Evolutionary conservation across 2,113 vertebrate species (phyloP), one percentile per base, ranked within the genome.

Genomic region (Craseonycteris thonglongyai): DNA sequence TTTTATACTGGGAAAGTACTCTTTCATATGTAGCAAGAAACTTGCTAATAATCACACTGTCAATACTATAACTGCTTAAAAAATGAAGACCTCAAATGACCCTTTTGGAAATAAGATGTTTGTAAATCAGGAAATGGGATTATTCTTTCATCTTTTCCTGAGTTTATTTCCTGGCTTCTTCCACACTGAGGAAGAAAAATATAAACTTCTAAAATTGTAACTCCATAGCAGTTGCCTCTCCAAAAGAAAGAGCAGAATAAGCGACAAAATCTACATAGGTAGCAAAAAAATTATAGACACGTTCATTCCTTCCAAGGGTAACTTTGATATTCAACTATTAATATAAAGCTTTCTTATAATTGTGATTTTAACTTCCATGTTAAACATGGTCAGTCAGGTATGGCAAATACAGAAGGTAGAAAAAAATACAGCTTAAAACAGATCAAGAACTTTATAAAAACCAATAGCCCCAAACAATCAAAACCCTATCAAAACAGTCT

Each of bases 341-440:
- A 91, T 49, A 47, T 38, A 76, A 91, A 91, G 56, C 11, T 33
- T 76, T 82, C 66, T 74, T 45, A 10, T 54, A 72, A 51, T 28
- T 75, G 35, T 76, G 54, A 81, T 40, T 96, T 96, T 63, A 96
- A 74, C 45, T 58, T 72, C n/a, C 38, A 7, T 75, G 56, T 92
- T 93, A 93, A 94, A 95, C 38, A 69, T 47, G 12, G 81, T 82
- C 66, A 88, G 65, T 71, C 28, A 80, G 49, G 11, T 61, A 61
- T 51, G 71, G 58, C 22, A 15, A 28, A 75, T 33, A 78, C 0
- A 28, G 33, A 82, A 49, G 61, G 93, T 1, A 1, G 28, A 90
- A 30, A 51, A 76, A 71, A 56, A 26, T 11, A 59, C 10, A 79
- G 51, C 13, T 86, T 82, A 69, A 51, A 75, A 78, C 13, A 75